phyloP scores from a whole-genome alignment of 2,888 invertebrate genomes.

The Dichetophora obliterata region DNA sequence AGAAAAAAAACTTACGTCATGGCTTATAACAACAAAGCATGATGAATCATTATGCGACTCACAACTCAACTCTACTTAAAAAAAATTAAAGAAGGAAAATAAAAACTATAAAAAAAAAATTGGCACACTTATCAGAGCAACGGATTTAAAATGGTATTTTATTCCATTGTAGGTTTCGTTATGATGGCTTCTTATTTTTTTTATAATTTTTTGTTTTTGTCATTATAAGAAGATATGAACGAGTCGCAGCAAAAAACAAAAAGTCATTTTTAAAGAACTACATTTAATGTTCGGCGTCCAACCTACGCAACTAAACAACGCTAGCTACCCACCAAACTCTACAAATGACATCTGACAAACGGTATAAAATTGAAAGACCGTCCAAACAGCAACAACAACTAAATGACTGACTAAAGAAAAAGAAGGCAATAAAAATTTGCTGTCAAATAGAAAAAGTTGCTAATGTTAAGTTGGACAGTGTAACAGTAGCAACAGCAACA shows the following conservation, averaged over 20 bases:
- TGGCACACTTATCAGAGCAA: slow-evolving; percentile 21
- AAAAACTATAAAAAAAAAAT: slow-evolving; percentile 2
- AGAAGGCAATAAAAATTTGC: slow-evolving; percentile 25
- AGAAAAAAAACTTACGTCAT: too few species aligned
- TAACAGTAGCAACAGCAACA: not conserved
- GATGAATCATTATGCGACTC: not conserved
- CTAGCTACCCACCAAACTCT: too few species aligned
- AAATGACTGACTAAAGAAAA: not conserved
- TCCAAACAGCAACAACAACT: not conserved
- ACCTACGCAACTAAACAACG: too few species aligned
- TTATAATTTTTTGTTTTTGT: not conserved
- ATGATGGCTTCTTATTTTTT: not conserved
- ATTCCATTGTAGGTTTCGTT: not conserved
- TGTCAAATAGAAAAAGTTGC: slow-evolving; percentile 56
- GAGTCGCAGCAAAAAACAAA: too few species aligned
- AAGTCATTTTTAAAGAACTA: too few species aligned
- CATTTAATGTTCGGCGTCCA: too few species aligned
- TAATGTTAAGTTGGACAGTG: slow-evolving; percentile 50
- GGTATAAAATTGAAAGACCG: not conserved
- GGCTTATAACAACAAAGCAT: too few species aligned
- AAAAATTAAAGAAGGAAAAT: not conserved
- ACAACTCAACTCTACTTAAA: slow-evolving; percentile 38
- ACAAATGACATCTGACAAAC: too few species aligned
- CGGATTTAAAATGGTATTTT: not conserved
- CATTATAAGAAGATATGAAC: not conserved